Conservation (phyloP, 1,140 invertebrate genomes). For the Brachionus manjavacas region DNA sequence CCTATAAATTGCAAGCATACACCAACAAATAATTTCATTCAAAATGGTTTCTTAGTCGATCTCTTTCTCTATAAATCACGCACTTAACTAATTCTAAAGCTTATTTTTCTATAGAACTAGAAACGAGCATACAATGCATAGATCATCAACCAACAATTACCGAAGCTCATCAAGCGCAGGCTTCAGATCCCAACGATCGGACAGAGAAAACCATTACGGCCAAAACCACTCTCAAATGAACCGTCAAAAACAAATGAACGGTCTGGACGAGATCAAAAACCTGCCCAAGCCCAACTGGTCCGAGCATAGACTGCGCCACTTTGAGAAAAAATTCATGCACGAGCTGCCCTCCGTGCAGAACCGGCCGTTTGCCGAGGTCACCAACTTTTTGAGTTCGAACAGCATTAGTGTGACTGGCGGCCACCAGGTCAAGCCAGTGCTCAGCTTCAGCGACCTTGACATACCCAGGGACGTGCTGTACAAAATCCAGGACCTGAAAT, state of each 20-base stretch:
- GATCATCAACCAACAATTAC: neutral
- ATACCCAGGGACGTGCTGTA: neutral
- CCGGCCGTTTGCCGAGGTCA: neutral
- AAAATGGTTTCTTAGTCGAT: neutral
- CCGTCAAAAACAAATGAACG: neutral
- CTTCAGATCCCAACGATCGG: neutral
- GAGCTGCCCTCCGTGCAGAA: neutral
- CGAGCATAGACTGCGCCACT: neutral
- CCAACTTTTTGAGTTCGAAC: neutral
- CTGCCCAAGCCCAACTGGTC: neutral
- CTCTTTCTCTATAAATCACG: neutral
- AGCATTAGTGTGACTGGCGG: neutral
- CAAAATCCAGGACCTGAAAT: neutral
- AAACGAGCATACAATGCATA: neutral
- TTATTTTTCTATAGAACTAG: neutral
- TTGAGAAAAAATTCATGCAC: neutral
- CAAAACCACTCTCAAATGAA: neutral
- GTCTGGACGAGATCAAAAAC: neutral
- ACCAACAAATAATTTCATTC: neutral
- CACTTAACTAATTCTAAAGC: neutral
- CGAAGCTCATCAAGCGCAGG: neutral
- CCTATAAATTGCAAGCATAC: neutral
- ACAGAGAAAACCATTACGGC: neutral
- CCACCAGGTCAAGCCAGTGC: neutral
- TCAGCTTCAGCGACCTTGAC: conserved; percentile 2